Base-by-base conservation (phyloP, 2,113 vertebrate species). In the Loxodonta africana region DNA sequence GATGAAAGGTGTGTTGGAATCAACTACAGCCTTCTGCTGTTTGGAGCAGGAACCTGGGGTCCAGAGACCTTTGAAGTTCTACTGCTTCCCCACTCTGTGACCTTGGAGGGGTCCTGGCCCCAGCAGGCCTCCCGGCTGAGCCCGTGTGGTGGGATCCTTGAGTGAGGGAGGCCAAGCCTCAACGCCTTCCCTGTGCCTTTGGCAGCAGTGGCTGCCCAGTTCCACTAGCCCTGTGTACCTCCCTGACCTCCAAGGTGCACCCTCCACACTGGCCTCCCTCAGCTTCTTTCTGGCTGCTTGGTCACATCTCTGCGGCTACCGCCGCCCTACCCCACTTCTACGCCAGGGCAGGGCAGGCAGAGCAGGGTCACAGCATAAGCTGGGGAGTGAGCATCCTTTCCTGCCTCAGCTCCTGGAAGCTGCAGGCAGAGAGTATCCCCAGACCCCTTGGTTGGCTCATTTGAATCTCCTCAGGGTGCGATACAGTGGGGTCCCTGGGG, bases 71-170 rank as follows among this genome's bases (percentile, higher is more conserved):
- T 69, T 65, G 73, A 3, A 9, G n/a, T 33, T 60, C 37, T 17
- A 2, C 33, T 6, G 21, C n/a, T 7, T 76, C n/a, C 37, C 23
- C 33, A 33, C 33, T 41, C 4, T 21, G 90, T 46, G 74, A 44
- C 46, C 37, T 74, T 63, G 62, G 69, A 8, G 17, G n/a, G 26
- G 1, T 91, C 87, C 69, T 17, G 76, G 6, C 1, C 30, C n/a
- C 26, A 0, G 53, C 33, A 69, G 88, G 30, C 5, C 48, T 84
- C 21, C 48, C 4, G 37, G 69, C 8, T 33, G 71, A 94, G 86
- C 48, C 71, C 1, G 26, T 6, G 41, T 69, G 10, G 0, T 6
- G 17, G 15, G 20, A 6, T n/a, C 69, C 10, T 37, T 2, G 71
- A 67, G 57, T 44, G 26, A 2, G 18, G n/a, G 76, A 82, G 11